Base-by-base conservation (phyloP, 2,113 vertebrate species). In the Progne subis region DNA sequence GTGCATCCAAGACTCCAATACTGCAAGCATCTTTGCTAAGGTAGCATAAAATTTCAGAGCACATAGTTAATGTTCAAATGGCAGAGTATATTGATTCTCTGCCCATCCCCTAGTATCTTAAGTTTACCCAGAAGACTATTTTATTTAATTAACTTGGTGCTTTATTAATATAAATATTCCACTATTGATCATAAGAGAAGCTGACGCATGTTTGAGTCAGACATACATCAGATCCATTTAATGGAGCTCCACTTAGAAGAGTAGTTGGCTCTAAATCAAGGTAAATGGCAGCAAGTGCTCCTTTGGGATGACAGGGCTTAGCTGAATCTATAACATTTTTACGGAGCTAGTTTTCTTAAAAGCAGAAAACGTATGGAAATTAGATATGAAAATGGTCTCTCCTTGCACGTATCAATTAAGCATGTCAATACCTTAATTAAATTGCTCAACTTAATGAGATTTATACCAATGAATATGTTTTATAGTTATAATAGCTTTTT, bases 361-460 rank as follows among this genome's bases (percentile, higher is more conserved):
- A 98, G 98, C 97, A 96, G 97, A 97, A 98, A 97, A 97, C 96
- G 95, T 98, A 98, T 99, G 98, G 98, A 99, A 99, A 99, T 99
- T 98, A 99, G 98, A 98, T 98, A 99, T 98, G 98, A 98, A 99
- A 99, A 99, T 97, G 98, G 97, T 96, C 98, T 98, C 97, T 97
- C 98, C 98, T 98, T 98, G 98, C 98, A 99, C 98, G 96, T 99
- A 99, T 99, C 99, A 99, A 99, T 99, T 99, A 99, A 98, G 98
- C 98, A 98, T 98, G 99, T 99, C 99, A 98, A 99, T 99, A 99
- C 98, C 98, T 99, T 99, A 99, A 99, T 99, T 99, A 99, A 99
- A 99, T 99, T 98, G 98, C 98, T 99, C 98, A 98, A 98, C 97
- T 98, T 99, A 99, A 99, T 99, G 98, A 98, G 99, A 99, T 99